A percentile compares a stretch with the other conserved stretches of the same genome.
These are phyloP conservation scores for Sialis fuliginosa DNA, from an alignment of 2,888 invertebrate species.

Conservation along the genomic window DNA sequence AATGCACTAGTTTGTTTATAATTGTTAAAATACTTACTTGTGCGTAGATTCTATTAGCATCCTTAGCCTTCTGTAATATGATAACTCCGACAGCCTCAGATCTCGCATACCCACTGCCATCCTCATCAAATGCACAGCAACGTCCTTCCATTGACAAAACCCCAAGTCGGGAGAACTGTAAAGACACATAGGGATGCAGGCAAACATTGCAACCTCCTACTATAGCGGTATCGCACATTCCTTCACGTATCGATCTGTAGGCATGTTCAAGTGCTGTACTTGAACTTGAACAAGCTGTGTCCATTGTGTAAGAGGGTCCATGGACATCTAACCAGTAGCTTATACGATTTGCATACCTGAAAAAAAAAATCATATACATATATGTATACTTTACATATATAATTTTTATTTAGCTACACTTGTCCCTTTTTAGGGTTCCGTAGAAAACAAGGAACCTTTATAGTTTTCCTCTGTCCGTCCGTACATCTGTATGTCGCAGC, in stretches of 20 bases:
- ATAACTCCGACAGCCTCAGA: constrained; percentile 58
- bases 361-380: constrained; percentile 36
- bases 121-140: constrained; percentile 81
- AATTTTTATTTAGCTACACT: constrained; percentile 5
- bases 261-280: constrained; percentile 74
- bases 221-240: constrained; percentile 74
- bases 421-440: neutral
- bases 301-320: constrained; percentile 76
- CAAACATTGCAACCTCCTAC: constrained; percentile 77
- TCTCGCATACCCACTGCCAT: constrained; percentile 67
- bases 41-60: constrained; percentile 31
- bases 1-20: neutral
- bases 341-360: constrained; percentile 65
- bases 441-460: too few species aligned
- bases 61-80: constrained; percentile 47
- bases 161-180: constrained; percentile 68
- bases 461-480: too few species aligned
- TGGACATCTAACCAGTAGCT: constrained; percentile 76
- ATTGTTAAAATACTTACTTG: constrained; percentile 16
- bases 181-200: constrained; percentile 70
- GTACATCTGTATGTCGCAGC: too few species aligned
- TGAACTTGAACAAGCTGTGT: constrained; percentile 92
- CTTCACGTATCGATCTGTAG: constrained; percentile 54
- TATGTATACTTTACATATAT: constrained; percentile 56
- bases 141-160: constrained; percentile 69